Evolutionary conservation across 2,888 invertebrate species (phyloP).

Genomic region (Pasiphila rectangulata): DNA sequence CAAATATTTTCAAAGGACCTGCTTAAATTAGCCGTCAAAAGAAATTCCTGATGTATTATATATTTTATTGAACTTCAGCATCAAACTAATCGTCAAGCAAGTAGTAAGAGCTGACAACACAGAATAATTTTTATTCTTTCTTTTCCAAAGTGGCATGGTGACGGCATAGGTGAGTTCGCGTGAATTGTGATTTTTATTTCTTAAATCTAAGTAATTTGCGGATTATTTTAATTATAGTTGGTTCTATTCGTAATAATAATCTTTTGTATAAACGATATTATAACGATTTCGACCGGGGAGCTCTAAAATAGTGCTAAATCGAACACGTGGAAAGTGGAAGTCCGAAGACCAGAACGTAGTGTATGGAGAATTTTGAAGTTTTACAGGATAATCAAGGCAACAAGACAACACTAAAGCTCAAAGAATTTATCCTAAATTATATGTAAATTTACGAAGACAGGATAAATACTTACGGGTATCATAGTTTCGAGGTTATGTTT

Average conservation of each 20-base stretch:
- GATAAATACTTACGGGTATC: background rate
- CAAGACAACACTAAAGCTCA: slow-evolving; percentile 2
- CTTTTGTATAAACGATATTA: background rate
- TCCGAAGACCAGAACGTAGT: background rate
- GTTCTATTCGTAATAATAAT: slow-evolving; percentile 3
- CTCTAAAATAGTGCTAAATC: slow-evolving; percentile 17
- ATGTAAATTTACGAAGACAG: background rate
- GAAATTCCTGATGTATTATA: too few species aligned
- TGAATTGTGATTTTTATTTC: slow-evolving; percentile 46
- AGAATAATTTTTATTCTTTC: slow-evolving; percentile 37
- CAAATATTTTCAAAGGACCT: too few species aligned
- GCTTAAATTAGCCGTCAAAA: too few species aligned
- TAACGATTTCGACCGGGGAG: background rate
- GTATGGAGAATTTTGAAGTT: slow-evolving; percentile 14
- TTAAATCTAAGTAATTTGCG: slow-evolving; percentile 38
- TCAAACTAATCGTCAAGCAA: background rate
- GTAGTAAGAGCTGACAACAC: slow-evolving; percentile 4
- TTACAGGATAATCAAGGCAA: slow-evolving; percentile 4
- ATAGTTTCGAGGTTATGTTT: slow-evolving; percentile 48
- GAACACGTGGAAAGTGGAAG: slow-evolving; percentile 31
- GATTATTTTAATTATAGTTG: slow-evolving; percentile 13
- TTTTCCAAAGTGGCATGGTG: slow-evolving; percentile 79
- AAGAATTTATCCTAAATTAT: background rate
- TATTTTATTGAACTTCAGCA: background rate
- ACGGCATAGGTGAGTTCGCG: slow-evolving; percentile 71